Evolutionary conservation across 37 sponge, comb jelly and placozoan genomes (phyloP).

Genomic region (Hormiphora californensis): DNA sequence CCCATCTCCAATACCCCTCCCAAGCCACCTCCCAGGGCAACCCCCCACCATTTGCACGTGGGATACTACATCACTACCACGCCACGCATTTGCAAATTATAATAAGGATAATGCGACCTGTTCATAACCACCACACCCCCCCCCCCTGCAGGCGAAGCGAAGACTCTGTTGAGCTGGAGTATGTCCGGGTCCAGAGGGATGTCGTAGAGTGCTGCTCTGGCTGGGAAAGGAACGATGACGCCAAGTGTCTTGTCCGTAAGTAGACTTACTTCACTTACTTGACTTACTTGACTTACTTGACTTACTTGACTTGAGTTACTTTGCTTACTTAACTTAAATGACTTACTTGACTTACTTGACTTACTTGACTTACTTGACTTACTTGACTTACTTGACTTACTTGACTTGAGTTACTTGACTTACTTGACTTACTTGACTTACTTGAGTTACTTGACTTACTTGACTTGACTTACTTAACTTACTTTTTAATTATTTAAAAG

Average conservation of each 20-base stretch:
- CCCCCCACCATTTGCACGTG: not conserved
- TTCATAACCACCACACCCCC: not conserved
- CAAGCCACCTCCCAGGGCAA: not conserved
- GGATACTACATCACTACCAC: not conserved
- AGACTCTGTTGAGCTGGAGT: not conserved
- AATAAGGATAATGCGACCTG: not conserved
- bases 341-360: no score
- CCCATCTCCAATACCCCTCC: no score
- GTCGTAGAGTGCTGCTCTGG: slow-evolving; percentile 22
- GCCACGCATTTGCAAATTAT: not conserved
- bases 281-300: no score
- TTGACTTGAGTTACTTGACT: no score
- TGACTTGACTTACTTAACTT: no score
- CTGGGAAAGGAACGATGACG: not conserved
- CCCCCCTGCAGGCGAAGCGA: not conserved
- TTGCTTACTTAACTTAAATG: no score
- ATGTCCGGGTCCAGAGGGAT: not conserved
- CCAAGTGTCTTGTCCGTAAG: not conserved
- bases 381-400: no score
- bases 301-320: no score
- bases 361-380: no score
- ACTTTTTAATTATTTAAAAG: no score
- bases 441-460: no score
- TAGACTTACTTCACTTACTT: not conserved
- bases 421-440: no score